phyloP scores from a whole-genome alignment of 2,113 vertebrate genomes.

The Prinia subflava region DNA sequence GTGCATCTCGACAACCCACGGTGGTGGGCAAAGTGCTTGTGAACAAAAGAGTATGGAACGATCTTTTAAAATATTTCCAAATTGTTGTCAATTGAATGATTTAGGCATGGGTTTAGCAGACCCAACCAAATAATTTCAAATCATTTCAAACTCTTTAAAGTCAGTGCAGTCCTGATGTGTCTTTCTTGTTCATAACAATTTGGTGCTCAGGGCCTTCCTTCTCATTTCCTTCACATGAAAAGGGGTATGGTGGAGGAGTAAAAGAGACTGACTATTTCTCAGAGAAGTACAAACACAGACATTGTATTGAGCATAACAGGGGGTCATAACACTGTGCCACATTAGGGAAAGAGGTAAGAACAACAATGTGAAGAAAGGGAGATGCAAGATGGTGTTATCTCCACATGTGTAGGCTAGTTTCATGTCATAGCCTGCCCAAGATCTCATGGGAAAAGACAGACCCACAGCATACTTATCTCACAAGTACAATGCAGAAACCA shows the following conservation, averaged over 20 bases:
- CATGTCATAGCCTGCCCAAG: neutral
- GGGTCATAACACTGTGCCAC: neutral
- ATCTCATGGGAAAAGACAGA: neutral
- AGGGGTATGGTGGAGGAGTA: neutral
- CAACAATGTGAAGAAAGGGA: neutral
- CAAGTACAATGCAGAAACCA: neutral
- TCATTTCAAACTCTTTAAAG: neutral
- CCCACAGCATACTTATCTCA: neutral
- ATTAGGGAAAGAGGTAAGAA: neutral
- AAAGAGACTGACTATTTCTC: neutral
- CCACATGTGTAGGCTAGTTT: neutral
- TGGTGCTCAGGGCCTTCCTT: neutral
- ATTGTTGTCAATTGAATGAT: neutral
- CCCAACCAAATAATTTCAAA: neutral
- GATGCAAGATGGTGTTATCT: neutral
- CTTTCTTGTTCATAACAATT: neutral
- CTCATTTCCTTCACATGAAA: neutral
- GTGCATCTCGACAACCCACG: neutral
- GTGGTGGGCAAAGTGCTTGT: neutral
- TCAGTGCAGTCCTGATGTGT: fast-evolving
- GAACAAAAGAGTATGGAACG: neutral
- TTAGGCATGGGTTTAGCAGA: neutral
- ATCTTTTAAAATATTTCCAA: neutral
- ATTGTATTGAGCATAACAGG: neutral
- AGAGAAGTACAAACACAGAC: neutral